Percentiles rank a stretch among this genome's conserved stretches.
Conservation (phyloP, 2,113 vertebrate genomes). For the Lepisosteus oculatus region DNA sequence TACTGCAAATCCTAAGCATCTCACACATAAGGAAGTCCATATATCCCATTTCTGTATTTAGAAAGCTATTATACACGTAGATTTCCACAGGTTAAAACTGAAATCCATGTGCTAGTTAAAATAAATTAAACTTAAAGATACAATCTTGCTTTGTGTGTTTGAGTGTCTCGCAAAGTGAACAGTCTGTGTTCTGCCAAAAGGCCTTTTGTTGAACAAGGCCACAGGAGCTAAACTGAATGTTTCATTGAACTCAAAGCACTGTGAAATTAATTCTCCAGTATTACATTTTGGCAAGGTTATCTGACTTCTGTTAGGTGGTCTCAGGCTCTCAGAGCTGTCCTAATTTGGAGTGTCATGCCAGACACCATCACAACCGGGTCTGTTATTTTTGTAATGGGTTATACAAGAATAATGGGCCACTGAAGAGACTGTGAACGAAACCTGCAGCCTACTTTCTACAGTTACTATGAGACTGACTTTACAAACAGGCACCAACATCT, state of each 20-base stretch:
- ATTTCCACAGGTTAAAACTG: too few relatives aligned
- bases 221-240: not conserved
- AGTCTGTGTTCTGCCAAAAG: not conserved
- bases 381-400: conserved; percentile 12
- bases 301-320: conserved; percentile 6
- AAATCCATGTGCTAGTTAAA: too few relatives aligned
- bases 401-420: not conserved
- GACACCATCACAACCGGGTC: not conserved
- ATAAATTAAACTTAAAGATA: too few relatives aligned
- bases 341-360: not conserved
- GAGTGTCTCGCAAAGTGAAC: too few relatives aligned
- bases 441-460: not conserved
- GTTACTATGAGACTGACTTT: not conserved
- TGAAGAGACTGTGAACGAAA: not conserved
- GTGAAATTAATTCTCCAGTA: not conserved
- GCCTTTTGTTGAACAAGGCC: not conserved
- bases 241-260: not conserved
- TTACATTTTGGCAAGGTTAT: not conserved
- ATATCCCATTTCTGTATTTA: too few relatives aligned
- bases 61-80: too few relatives aligned
- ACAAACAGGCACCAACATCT: not conserved
- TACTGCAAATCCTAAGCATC: too few relatives aligned
- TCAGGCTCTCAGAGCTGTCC: not conserved
- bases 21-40: too few relatives aligned
- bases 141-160: too few relatives aligned